Percentiles rank a stretch among this genome's conserved stretches.
phyloP scores from a whole-genome alignment of 2,797 vertebrate species.

The Chloroceryle inda region DNA sequence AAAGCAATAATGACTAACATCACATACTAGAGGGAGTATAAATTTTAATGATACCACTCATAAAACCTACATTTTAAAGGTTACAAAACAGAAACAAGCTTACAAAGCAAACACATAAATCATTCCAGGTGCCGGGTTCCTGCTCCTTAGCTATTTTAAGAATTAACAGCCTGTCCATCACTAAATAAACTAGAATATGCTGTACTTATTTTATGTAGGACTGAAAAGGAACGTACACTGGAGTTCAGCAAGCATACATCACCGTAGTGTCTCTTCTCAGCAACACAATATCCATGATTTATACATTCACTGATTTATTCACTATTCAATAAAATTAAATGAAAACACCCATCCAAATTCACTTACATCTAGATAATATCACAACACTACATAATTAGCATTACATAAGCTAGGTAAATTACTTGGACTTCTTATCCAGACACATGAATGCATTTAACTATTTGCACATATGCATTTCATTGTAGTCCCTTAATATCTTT shows the following conservation, averaged over 20 bases:
- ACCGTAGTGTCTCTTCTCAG: not conserved
- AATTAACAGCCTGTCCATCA: conserved; percentile 56
- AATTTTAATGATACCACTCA: conserved; percentile 74
- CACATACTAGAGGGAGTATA: conserved; percentile 54
- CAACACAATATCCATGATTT: not conserved
- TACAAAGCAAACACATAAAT: conserved; percentile 74
- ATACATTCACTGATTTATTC: not conserved
- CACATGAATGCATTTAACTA: not conserved
- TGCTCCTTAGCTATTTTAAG: conserved; percentile 60
- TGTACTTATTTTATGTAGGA: not conserved
- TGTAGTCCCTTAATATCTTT: not conserved
- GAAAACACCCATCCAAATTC: not conserved
- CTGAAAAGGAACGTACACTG: not conserved
- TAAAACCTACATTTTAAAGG: conserved; percentile 75
- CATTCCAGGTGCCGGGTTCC: conserved; percentile 37
- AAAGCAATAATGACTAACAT: conserved; percentile 75
- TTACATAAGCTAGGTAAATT: not conserved
- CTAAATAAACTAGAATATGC: conserved; percentile 29
- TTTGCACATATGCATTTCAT: not conserved
- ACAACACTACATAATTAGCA: not conserved
- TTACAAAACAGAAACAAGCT: conserved; percentile 76
- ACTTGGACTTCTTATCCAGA: not conserved
- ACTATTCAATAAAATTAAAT: not conserved
- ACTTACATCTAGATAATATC: not conserved
- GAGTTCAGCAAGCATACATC: not conserved